These are phyloP conservation scores for Notocelia uddmanniana DNA, from an alignment of 2,888 invertebrate genomes.

Conservation along the genomic window DNA sequence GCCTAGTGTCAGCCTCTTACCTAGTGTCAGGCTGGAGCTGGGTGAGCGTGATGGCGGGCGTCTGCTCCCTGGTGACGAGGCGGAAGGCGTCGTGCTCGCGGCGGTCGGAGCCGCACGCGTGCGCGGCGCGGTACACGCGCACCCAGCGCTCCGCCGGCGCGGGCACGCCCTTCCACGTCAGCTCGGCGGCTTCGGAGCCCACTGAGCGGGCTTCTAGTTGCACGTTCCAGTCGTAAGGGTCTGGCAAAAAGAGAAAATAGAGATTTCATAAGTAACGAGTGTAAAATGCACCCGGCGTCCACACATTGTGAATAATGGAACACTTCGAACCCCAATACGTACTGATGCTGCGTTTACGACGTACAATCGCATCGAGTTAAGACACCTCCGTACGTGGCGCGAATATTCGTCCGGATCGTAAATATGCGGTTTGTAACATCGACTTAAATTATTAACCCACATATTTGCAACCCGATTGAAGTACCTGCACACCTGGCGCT, in stretches of 20 bases:
- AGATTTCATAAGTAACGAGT: no score
- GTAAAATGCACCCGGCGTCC: no score
- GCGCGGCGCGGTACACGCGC: slow-evolving; percentile 94
- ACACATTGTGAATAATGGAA: no score
- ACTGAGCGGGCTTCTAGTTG: slow-evolving; percentile 91
- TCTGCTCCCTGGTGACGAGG: slow-evolving; percentile 72
- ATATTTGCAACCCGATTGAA: no score
- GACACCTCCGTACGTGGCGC: no score
- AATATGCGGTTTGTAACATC: no score
- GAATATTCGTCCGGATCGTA: no score
- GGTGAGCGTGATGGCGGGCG: slow-evolving; percentile 67
- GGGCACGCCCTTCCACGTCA: slow-evolving; percentile 94
- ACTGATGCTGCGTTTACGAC: no score
- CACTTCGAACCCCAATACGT: no score
- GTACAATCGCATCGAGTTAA: no score
- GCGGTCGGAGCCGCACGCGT: slow-evolving; percentile 72
- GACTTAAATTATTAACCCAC: no score
- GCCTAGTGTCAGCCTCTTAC: slow-evolving; percentile 53
- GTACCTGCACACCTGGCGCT: no score
- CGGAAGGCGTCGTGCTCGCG: slow-evolving; percentile 76
- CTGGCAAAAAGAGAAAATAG: slow-evolving; percentile 62
- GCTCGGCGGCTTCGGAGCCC: slow-evolving; percentile 91
- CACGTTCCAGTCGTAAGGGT: slow-evolving; percentile 94
- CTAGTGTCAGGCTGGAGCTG: slow-evolving; percentile 87
- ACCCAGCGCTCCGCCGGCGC: slow-evolving; percentile 96